Evolutionary conservation across 2,888 invertebrate species (phyloP), one percentile per base, ranked within the genome.

Genomic region (Polietes domitor): DNA sequence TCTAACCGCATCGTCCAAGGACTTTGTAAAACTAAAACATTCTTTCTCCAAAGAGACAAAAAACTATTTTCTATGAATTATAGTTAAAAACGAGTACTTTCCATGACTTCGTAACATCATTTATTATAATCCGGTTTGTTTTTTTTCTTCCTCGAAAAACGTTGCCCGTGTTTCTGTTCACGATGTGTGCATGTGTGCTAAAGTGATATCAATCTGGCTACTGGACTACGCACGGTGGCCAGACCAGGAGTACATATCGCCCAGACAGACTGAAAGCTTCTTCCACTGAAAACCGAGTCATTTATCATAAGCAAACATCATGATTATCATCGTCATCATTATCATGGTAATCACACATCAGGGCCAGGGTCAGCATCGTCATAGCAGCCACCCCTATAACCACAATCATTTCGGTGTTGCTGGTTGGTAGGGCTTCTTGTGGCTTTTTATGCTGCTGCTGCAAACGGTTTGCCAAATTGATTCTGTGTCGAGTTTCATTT

Each of bases 141-240:
- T 28, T 58, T 58, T 2, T 28, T 28, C n/a, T 58, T 58, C 53
- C 32, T 7, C 63, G 10, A 63, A 63, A 58, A 28, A 6, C 63
- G 17, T 28, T 63, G 2, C 17, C 0, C 1, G 28, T 32, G 26
- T 58, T 24, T 53, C 21, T 53, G 53, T 63, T 28, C 17, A 19
- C 10, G 9, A 65, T 3, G 41, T n/a, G n/a, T n/a, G 32, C 17
- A 26, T 65, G 65, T 24, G 24, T 68, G 65, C 68, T 75, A 81
- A 78, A 72, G 58, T 84, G 84, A 76, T 72, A 84, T 53, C 47
- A 84, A 82, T 84, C 81, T 82, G 84, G 78, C 84, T 84, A 76
- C 84, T 79, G 78, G 72, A 76, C 79, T 81, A 84, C 84, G 84
- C 84, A 81, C 32, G 53, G 77, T 70, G 47, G 24, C 55, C 37